These are phyloP conservation scores for Pogonocherus hispidulus DNA, from an alignment of 2,888 invertebrate species.

Conservation along the genomic window DNA sequence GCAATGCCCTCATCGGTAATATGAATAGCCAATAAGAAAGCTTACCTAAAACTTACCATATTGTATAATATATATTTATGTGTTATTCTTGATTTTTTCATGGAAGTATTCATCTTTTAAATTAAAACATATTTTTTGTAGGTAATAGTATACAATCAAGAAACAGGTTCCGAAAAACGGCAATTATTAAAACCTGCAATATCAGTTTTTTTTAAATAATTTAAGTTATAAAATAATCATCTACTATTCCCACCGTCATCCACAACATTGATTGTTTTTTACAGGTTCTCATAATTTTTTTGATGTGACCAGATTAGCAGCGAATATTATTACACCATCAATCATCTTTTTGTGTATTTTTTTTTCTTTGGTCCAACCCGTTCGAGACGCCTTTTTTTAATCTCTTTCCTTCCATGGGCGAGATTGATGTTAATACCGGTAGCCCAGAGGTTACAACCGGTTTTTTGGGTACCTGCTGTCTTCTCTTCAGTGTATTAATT, in stretches of 20 bases:
- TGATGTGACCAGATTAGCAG: slow-evolving; percentile 10
- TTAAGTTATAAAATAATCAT: neutral
- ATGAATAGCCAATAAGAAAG: no score
- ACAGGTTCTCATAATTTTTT: neutral
- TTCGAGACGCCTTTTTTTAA: slow-evolving; percentile 16
- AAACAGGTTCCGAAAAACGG: neutral
- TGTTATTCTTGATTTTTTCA: neutral
- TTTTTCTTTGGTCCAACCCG: slow-evolving; percentile 13
- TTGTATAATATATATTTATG: no score
- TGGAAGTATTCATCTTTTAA: neutral
- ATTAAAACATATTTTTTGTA: neutral
- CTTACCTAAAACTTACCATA: no score
- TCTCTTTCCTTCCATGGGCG: slow-evolving; percentile 7
- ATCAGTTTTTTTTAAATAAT: neutral
- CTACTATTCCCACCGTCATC: neutral
- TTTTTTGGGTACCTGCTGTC: slow-evolving; percentile 27
- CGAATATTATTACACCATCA: slow-evolving; percentile 15
- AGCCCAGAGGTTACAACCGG: slow-evolving; percentile 20
- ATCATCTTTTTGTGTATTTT: slow-evolving; percentile 27
- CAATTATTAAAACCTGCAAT: neutral
- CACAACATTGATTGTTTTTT: slow-evolving; percentile 1
- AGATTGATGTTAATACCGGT: slow-evolving; percentile 26
- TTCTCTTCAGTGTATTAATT: slow-evolving; percentile 22
- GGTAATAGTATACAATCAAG: neutral
- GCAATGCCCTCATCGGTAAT: no score